Percentiles rank a stretch among this genome's conserved stretches.
phyloP scores from a whole-genome alignment of 2,888 invertebrate species.

The Clusia tigrina region DNA sequence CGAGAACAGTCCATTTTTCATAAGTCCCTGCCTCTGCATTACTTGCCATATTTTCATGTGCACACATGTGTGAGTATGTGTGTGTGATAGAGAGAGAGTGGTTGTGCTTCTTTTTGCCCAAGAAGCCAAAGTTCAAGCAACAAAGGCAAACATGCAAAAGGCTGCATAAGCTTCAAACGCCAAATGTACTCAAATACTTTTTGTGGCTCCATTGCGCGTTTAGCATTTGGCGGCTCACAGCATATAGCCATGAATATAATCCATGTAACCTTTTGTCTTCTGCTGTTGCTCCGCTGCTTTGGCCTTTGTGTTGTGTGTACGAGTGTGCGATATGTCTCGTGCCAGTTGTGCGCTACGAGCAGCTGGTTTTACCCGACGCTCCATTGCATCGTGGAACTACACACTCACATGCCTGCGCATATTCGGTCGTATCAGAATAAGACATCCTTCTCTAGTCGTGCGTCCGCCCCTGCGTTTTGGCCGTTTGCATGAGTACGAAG shows the following conservation, averaged over 20 bases:
- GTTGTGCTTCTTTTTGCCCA: no score
- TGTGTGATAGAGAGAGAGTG: no score
- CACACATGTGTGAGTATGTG: no score
- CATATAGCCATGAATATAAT: conserved; percentile 45
- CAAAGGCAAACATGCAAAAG: background rate
- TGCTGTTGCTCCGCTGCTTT: conserved; percentile 15
- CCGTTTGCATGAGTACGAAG: background rate
- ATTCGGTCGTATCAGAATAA: no score
- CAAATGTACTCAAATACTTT: no score
- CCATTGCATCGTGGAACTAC: conserved; percentile 20
- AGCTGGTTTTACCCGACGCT: conserved; percentile 18
- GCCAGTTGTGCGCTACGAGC: conserved; percentile 42
- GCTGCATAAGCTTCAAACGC: no score
- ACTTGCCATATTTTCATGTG: no score
- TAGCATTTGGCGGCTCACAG: conserved; percentile 8
- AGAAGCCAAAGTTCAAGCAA: background rate
- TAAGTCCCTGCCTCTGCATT: no score
- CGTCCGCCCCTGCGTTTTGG: background rate
- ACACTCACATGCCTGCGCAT: no score
- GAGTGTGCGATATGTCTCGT: conserved; percentile 45
- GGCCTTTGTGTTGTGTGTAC: conserved; percentile 16
- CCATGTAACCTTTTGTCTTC: conserved; percentile 45
- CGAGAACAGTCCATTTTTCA: no score
- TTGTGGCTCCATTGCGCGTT: no score
- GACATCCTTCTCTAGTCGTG: no score